Evolutionary conservation across 2,113 vertebrate genomes (phyloP), one percentile per base, ranked within the genome.

Genomic region (Cyanoliseus patagonus): DNA sequence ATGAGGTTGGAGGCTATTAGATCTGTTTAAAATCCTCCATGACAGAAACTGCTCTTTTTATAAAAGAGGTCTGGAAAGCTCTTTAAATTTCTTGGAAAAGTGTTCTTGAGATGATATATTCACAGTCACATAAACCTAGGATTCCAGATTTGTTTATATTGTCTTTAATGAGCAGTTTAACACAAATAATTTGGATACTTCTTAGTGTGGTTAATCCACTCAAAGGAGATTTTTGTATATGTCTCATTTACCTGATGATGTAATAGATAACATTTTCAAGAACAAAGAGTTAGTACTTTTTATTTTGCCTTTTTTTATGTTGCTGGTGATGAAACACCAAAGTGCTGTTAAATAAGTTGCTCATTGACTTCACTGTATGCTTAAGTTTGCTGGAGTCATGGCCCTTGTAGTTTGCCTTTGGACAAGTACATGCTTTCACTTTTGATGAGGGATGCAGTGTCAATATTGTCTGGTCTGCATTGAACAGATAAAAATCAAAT

Each of bases 1-100:
- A 53, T 15, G 76, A 95, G 74, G 81, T 89, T 96, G 90, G 77
- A 95, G 64, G 46, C 64, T 86, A 44, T 83, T 88, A 51, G 33
- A 51, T 75, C 89, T 92, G 22, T 89, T 95, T 90, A 59, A 93
- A 93, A 72, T 79, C 69, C 47, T 83, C 74, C 49, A 37, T 83
- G 66, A 41, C 19, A 88, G 75, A 61, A 87, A 72, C 67, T 69
- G 53, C 9, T 76, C 42, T 76, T 83, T 76, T 77, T 35, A 39
- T 73, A 61, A 39, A 7, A 66, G 35, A 79, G 6, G 51, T 83
- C 35, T 77, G 22, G 37, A 88, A 75, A 93, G 20, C n/a, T 93
- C 52, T 86, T 69, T 35, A n/a, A 2, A 67, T 77, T 53, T 68
- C 31, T 84, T 51, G 30, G 11, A 27, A n/a, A 75, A 80, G 23